phyloP scores from a whole-genome alignment of 2,797 vertebrate species.

The Erpetoichthys calabaricus region DNA sequence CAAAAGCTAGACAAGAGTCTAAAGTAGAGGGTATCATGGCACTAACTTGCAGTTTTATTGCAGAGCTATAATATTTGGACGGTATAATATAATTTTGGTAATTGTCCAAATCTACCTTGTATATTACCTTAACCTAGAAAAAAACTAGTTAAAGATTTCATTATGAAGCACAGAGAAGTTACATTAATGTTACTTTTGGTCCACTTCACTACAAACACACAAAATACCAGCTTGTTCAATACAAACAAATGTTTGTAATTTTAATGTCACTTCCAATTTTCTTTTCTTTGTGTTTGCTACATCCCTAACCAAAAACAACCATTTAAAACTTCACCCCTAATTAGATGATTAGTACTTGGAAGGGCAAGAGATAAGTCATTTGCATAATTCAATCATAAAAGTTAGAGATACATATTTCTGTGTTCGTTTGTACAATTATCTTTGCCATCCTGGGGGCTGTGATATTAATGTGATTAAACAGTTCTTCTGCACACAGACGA shows the following conservation, averaged over 20 bases:
- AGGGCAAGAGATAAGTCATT: conserved; percentile 72
- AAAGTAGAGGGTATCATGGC: too few species aligned
- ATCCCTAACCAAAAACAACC: conserved; percentile 55
- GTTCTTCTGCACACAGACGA: conserved; percentile 56
- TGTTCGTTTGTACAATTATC: conserved; percentile 80
- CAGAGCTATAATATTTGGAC: too few species aligned
- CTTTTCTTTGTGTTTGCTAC: conserved; percentile 40
- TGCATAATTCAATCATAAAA: conserved; percentile 87
- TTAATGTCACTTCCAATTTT: conserved; percentile 55
- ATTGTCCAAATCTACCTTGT: too few species aligned
- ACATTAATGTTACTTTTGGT: conserved; percentile 21
- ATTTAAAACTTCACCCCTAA: conserved; percentile 76
- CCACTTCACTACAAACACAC: conserved; percentile 21
- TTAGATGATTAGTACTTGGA: conserved; percentile 80
- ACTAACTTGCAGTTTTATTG: too few species aligned
- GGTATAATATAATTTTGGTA: too few species aligned
- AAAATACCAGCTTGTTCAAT: conserved; percentile 28
- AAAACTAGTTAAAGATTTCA: conserved; percentile 12
- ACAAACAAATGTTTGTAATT: conserved; percentile 32
- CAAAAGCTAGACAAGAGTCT: too few species aligned
- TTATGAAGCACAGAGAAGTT: conserved; percentile 10
- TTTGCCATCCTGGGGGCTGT: conserved; percentile 59
- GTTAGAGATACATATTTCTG: conserved; percentile 77
- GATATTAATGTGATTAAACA: conserved; percentile 88
- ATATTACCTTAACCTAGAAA: too few species aligned